Conservation (phyloP, 2,888 invertebrate genomes). For the Acanthacorydalis orientalis region DNA sequence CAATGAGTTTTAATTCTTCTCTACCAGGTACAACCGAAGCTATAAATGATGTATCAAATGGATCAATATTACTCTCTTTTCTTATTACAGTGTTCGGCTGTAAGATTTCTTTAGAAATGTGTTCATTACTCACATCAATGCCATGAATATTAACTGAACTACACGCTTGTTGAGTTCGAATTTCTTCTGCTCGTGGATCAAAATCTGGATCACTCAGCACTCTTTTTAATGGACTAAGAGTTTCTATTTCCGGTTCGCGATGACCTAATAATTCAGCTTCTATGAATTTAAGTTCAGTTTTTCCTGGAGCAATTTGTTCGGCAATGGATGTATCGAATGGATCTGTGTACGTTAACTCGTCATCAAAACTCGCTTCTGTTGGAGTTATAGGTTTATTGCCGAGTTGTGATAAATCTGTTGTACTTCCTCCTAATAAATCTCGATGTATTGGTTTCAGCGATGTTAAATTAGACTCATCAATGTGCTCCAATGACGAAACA, state of each 20-base stretch:
- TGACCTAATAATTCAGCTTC: constrained; percentile 58
- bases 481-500: constrained; percentile 24
- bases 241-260: constrained; percentile 12
- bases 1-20: constrained; percentile 37
- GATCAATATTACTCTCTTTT: constrained; percentile 31
- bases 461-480: constrained; percentile 29
- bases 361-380: constrained; percentile 27
- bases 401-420: constrained; percentile 53
- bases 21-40: constrained; percentile 33
- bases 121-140: neutral
- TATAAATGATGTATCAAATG: constrained; percentile 49
- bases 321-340: constrained; percentile 77
- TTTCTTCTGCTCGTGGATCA: constrained; percentile 57
- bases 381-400: constrained; percentile 37
- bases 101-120: neutral
- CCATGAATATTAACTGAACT: neutral
- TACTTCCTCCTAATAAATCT: constrained; percentile 61
- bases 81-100: neutral
- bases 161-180: constrained; percentile 13
- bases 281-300: constrained; percentile 58
- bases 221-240: constrained; percentile 23
- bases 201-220: constrained; percentile 62
- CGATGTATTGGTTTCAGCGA: constrained; percentile 30
- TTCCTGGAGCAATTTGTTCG: constrained; percentile 53
- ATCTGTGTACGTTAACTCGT: constrained; percentile 45